A percentile compares a stretch with the other conserved stretches of the same genome.
These are phyloP conservation scores for Lordiphosa stackelbergi DNA, from an alignment of 1,140 invertebrate species.

Conservation along the genomic window DNA sequence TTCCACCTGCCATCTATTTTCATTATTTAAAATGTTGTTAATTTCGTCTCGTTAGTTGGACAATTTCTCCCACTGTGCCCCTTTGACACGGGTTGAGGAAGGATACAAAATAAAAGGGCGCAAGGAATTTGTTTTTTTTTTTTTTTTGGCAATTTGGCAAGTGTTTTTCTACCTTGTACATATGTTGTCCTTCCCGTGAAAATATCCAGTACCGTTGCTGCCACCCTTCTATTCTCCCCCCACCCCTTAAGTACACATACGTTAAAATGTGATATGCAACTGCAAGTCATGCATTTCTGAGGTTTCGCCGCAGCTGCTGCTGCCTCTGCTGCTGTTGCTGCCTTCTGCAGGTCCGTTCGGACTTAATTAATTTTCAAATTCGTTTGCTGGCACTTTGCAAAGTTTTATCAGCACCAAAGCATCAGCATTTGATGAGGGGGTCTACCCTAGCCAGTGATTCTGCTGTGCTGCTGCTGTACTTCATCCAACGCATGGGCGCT, in stretches of 20 bases:
- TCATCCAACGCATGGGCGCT: neutral
- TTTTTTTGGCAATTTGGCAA: too few relatives aligned
- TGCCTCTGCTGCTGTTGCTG: constrained; percentile 28
- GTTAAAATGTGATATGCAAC: constrained; percentile 49
- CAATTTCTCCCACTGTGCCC: too few relatives aligned
- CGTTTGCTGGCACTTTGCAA: constrained; percentile 25
- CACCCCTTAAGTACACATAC: constrained; percentile 28
- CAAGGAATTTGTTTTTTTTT: too few relatives aligned
- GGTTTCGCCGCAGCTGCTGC: constrained; percentile 43
- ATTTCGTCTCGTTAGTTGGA: too few relatives aligned
- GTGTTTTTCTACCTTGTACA: too few relatives aligned
- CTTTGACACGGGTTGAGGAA: too few relatives aligned
- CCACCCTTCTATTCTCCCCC: neutral
- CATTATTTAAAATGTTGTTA: too few relatives aligned
- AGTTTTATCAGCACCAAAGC: constrained; percentile 37
- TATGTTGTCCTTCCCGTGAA: constrained; percentile 6
- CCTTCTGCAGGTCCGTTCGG: constrained; percentile 15
- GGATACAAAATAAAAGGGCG: too few relatives aligned
- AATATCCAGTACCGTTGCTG: too few relatives aligned
- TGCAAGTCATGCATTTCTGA: constrained; percentile 52
- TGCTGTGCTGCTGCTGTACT: constrained; percentile 1
- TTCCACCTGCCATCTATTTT: too few relatives aligned
- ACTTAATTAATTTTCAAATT: constrained; percentile 45
- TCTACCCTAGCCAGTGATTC: neutral
- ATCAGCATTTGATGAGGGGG: constrained; percentile 15